These are phyloP conservation scores for Microctenopoma lineatum DNA, from an alignment of 2,797 vertebrate species.

Conservation along the genomic window DNA sequence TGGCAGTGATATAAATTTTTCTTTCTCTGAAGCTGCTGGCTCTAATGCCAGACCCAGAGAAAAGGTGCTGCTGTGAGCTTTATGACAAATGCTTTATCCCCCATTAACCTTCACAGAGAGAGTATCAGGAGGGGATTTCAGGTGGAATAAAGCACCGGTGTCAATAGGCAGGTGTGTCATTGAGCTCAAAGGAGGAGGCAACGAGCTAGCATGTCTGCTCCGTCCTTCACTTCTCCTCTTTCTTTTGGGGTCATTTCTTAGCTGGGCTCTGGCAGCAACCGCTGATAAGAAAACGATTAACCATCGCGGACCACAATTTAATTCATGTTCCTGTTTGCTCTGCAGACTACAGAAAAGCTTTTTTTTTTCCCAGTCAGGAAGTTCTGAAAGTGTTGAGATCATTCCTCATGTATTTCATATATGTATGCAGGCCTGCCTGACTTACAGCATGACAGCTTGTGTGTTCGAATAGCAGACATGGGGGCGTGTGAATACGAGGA, in stretches of 20 bases:
- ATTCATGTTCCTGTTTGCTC: constrained; percentile 45
- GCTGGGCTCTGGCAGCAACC: constrained; percentile 60
- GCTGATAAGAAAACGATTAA: constrained; percentile 79
- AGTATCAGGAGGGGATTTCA: constrained; percentile 68
- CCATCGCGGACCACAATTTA: constrained; percentile 60
- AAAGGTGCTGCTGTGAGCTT: constrained; percentile 64
- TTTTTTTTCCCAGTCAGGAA: constrained; percentile 36
- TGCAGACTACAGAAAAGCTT: constrained; percentile 53
- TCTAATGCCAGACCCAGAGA: constrained; percentile 46
- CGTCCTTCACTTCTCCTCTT: constrained; percentile 71
- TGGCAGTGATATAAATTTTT: constrained; percentile 65
- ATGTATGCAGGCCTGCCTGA: constrained; percentile 28
- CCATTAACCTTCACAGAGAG: constrained; percentile 79
- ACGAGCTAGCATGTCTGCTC: constrained; percentile 25
- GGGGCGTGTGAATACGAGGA: constrained; percentile 19
- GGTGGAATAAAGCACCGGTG: constrained; percentile 63
- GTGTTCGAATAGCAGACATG: constrained; percentile 25
- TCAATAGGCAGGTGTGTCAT: constrained; percentile 67
- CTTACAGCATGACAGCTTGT: constrained; percentile 48
- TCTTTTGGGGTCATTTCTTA: constrained; percentile 71
- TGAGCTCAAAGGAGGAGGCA: constrained; percentile 40
- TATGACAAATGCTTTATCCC: constrained; percentile 80
- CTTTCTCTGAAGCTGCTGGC: constrained; percentile 60
- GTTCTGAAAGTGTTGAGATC: constrained; percentile 55
- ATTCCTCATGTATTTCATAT: constrained; percentile 39